Conservation (phyloP, 2,797 vertebrate species). For the Melanotaenia trifasciata region DNA sequence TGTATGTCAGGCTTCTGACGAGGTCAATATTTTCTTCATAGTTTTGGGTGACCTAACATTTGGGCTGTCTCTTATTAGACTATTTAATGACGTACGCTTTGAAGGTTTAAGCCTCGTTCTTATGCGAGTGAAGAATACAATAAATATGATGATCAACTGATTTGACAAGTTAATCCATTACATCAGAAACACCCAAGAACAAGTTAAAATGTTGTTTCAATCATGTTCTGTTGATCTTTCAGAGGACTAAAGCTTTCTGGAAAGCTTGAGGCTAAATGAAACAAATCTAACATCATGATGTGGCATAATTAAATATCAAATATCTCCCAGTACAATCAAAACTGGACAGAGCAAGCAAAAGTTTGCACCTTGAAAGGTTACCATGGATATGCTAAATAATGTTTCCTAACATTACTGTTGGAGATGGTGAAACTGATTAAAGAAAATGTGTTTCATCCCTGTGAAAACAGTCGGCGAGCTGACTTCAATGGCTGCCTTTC, state of each 20-base stretch:
- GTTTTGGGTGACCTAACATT: not conserved
- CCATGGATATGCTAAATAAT: not conserved
- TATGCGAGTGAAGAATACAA: conserved; percentile 24
- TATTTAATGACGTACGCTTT: not conserved
- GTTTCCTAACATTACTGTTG: conserved; percentile 12
- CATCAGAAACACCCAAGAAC: conserved; percentile 26
- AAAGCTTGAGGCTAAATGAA: not conserved
- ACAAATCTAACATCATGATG: not conserved
- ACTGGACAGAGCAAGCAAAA: not conserved
- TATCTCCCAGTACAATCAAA: not conserved
- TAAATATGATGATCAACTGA: conserved; percentile 13
- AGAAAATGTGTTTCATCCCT: conserved; percentile 2
- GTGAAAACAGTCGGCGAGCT: not conserved
- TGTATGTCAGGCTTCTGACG: not conserved
- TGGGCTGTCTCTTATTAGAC: not conserved
- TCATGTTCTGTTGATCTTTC: conserved; percentile 5
- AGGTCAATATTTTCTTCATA: not conserved
- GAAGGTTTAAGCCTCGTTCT: conserved; percentile 21
- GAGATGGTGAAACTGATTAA: not conserved
- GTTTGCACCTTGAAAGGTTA: not conserved
- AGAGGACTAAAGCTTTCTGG: not conserved
- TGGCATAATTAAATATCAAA: not conserved
- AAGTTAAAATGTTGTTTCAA: not conserved
- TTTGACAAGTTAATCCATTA: conserved; percentile 14
- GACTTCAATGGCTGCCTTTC: conserved; percentile 17